Base-by-base conservation (phyloP, 2,797 vertebrate genomes). In the Acipenser transmontanus region DNA sequence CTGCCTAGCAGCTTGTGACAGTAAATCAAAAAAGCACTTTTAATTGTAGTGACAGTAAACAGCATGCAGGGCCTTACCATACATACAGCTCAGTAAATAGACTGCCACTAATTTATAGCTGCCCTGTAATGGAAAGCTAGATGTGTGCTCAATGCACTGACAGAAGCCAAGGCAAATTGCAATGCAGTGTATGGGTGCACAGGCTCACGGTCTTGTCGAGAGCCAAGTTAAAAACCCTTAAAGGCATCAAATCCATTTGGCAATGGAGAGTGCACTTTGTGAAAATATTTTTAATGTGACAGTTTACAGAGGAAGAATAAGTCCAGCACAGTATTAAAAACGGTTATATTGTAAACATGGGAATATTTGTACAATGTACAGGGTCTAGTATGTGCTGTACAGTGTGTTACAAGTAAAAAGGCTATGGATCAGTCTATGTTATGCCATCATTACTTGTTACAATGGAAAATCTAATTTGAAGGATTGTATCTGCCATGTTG, bases 21-120 rank as follows among this genome's bases (percentile, higher is more conserved):
- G 54, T 57, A 57, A 57, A 57, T 57, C 13, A 7, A 57, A 57
- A 1, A 57, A 13, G 9, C 12, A n/a, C 6, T 57, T 57, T 13
- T 57, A 34, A 34, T 34, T 34, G 34, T 34, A 34, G 34, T 34
- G 34, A 34, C 34, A 34, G 34, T 34, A 34, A 34, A 34, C 34
- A 34, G 9, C 54, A 57, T 13, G 54, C 9, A 11, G 13, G 54
- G 2, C 34, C 9, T 57, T 7, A 57, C 11, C 54, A 57, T 34
- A 34, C 54, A 10, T n/a, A 11, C 54, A 57, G 54, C 34, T 34
- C 34, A 34, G 12, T 12, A 57, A 10, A 57, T 57, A 13, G 54
- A 57, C 54, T 57, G 54, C 9, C 12, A n/a, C 13, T 57, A 57
- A 57, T 57, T 57, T 57, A 57, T 57, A 11, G 54, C 54, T 57